Conservation (phyloP, 2,888 invertebrate genomes). For the Ditylenchus weischeri region DNA sequence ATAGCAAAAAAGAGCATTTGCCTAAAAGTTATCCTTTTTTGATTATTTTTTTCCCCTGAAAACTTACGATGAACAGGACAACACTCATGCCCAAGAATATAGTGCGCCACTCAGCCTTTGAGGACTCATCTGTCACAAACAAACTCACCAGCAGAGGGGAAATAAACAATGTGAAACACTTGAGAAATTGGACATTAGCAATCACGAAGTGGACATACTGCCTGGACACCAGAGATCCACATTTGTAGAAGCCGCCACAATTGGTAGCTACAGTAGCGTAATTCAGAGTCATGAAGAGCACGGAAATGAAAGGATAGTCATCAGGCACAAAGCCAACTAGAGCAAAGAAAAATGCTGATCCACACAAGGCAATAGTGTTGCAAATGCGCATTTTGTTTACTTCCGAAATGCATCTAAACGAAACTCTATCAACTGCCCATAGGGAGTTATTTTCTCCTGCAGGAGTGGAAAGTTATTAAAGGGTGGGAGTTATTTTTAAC, state of each 20-base stretch:
- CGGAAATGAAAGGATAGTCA: conserved; percentile 31
- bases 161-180: conserved; percentile 51
- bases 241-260: conserved; percentile 55
- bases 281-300: conserved; percentile 41
- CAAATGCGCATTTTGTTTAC: conserved; percentile 48
- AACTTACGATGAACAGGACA: conserved; percentile 38
- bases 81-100: conserved; percentile 39
- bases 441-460: too few relatives aligned
- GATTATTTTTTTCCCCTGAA: conserved; percentile 12
- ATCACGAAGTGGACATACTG: conserved; percentile 56
- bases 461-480: too few relatives aligned
- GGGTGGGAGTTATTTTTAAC: too few relatives aligned
- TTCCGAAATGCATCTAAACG: conserved; percentile 36
- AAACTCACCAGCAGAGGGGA: conserved; percentile 50
- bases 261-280: conserved; percentile 45
- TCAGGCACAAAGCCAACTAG: conserved; percentile 41
- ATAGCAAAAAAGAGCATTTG: conserved; percentile 49
- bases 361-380: conserved; percentile 49
- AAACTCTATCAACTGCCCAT: too few relatives aligned
- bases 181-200: conserved; percentile 55
- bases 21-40: conserved; percentile 24
- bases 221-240: conserved; percentile 49
- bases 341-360: conserved; percentile 33
- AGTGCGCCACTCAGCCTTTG: conserved; percentile 46
- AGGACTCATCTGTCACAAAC: conserved; percentile 38